A percentile compares a stretch with the other conserved stretches of the same genome.
Evolutionary conservation across 2,113 vertebrate species (phyloP).

Genomic region (Oenanthe melanoleuca): DNA sequence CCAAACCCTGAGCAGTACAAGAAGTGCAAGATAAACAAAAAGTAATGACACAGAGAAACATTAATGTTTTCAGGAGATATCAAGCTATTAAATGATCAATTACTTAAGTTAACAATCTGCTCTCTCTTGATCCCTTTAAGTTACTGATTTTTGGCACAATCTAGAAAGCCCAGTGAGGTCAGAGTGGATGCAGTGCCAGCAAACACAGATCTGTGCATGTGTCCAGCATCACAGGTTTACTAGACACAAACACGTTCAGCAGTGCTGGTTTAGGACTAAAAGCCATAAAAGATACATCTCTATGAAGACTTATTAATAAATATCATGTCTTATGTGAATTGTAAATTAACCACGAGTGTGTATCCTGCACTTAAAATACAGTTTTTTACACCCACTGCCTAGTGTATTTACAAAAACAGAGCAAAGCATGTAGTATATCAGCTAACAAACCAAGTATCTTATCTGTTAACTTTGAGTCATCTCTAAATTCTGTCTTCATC

Average conservation of each 20-base stretch:
- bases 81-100: background rate
- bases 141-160: background rate
- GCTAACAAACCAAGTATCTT: background rate
- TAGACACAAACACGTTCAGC: fast-evolving
- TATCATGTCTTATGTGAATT: background rate
- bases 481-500: background rate
- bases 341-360: background rate
- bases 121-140: background rate
- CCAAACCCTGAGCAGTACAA: background rate
- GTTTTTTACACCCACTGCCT: background rate
- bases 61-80: background rate
- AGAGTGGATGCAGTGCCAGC: background rate
- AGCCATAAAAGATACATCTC: background rate
- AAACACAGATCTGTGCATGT: background rate
- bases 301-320: background rate
- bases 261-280: fast-evolving
- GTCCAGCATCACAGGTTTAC: background rate
- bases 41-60: background rate
- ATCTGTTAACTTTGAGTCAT: background rate
- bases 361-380: background rate
- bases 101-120: background rate
- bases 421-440: background rate
- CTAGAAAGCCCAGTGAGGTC: background rate
- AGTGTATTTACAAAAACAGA: background rate
- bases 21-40: background rate